phyloP scores from a whole-genome alignment of 2,888 invertebrate species.

The Luffia ferchaultella region DNA sequence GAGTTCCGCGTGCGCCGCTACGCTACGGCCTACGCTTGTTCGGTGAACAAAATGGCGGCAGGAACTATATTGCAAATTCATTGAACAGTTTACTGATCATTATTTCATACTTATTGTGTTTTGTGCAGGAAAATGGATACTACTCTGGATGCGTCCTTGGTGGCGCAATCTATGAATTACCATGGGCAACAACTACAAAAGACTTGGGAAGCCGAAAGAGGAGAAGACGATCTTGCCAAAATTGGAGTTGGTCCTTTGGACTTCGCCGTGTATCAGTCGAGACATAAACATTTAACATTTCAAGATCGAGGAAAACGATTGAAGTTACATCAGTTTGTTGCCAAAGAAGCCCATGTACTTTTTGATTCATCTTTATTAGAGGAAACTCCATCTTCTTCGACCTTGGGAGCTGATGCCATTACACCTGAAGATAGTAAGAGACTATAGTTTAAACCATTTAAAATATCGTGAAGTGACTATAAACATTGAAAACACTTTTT shows the following conservation, averaged over 20 bases:
- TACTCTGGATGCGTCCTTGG: slow-evolving; percentile 55
- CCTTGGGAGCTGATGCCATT: slow-evolving; percentile 55
- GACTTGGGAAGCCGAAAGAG: slow-evolving; percentile 86
- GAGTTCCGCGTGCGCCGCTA: too few relatives aligned
- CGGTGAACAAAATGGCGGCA: too few relatives aligned
- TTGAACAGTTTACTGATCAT: too few relatives aligned
- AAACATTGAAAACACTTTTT: not conserved
- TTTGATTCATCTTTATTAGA: slow-evolving; percentile 68
- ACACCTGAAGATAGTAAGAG: slow-evolving; percentile 67
- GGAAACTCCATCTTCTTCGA: slow-evolving; percentile 53
- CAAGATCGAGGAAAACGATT: slow-evolving; percentile 84
- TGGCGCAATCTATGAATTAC: slow-evolving; percentile 80
- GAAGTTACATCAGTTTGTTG: slow-evolving; percentile 87
- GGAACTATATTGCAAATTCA: too few relatives aligned
- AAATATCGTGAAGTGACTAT: not conserved
- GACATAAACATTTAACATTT: slow-evolving; percentile 83
- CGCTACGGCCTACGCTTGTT: too few relatives aligned
- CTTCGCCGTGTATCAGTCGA: slow-evolving; percentile 78
- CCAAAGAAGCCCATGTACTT: slow-evolving; percentile 81
- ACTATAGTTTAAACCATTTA: too few relatives aligned
- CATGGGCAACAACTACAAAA: slow-evolving; percentile 90
- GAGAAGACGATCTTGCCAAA: slow-evolving; percentile 76
- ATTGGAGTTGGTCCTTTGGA: slow-evolving; percentile 68
- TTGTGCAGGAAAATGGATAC: slow-evolving; percentile 33
- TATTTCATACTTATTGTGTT: too few relatives aligned